Conservation (phyloP, 2,888 invertebrate genomes). For the Aplocera efformata region DNA sequence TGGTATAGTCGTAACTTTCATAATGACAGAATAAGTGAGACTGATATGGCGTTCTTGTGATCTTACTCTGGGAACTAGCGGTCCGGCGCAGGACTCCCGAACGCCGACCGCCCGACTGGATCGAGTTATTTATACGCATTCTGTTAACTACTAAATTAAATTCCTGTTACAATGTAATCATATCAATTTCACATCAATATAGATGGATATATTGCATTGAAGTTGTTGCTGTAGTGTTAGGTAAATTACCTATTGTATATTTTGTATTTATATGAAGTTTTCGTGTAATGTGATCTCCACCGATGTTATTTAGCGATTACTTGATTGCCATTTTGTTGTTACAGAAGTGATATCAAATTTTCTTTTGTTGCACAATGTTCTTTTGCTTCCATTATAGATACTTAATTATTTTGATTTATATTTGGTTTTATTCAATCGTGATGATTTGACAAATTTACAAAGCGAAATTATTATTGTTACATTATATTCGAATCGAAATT, state of each 20-base stretch:
- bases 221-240: slow-evolving; percentile 69
- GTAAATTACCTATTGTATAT: slow-evolving; percentile 74
- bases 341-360: slow-evolving; percentile 47
- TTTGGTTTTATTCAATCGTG: slow-evolving; percentile 63
- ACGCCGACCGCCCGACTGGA: slow-evolving; percentile 19
- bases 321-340: slow-evolving; percentile 77
- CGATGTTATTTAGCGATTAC: slow-evolving; percentile 78
- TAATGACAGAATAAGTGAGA: slow-evolving; percentile 79
- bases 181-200: slow-evolving; percentile 76
- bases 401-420: slow-evolving; percentile 47
- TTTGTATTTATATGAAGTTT: slow-evolving; percentile 77
- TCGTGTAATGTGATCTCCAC: slow-evolving; percentile 80
- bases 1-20: slow-evolving; percentile 68
- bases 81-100: slow-evolving; percentile 26
- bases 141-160: slow-evolving; percentile 70
- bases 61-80: slow-evolving; percentile 47
- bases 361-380: slow-evolving; percentile 60
- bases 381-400: slow-evolving; percentile 75
- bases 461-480: slow-evolving; percentile 38
- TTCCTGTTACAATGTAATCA: slow-evolving; percentile 62
- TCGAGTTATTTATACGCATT: slow-evolving; percentile 59
- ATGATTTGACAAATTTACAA: slow-evolving; percentile 49
- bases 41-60: slow-evolving; percentile 75
- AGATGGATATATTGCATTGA: slow-evolving; percentile 74
- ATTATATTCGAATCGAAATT: slow-evolving; percentile 53